These are phyloP conservation scores for Myathropa florea DNA, from an alignment of 2,888 invertebrate species.

Conservation along the genomic window DNA sequence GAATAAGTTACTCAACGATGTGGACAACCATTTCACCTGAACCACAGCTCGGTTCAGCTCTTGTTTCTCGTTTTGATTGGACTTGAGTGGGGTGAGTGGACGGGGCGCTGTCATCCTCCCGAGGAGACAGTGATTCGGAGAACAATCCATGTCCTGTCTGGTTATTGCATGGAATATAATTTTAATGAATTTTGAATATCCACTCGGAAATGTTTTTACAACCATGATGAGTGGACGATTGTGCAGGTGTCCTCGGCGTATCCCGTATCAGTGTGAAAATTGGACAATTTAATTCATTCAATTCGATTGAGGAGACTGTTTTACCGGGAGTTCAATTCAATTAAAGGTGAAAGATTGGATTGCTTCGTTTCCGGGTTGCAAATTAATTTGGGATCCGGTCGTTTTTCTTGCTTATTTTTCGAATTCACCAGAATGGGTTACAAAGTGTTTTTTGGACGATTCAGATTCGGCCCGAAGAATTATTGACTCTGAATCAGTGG, in stretches of 20 bases:
- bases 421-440: neutral
- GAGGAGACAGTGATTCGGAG: neutral
- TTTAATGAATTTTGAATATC: conserved; percentile 36
- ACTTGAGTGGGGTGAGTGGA: neutral
- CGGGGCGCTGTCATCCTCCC: no score
- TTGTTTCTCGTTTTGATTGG: neutral
- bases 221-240: neutral
- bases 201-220: conserved; percentile 3
- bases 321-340: conserved; percentile 28
- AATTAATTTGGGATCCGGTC: conserved; percentile 1
- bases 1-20: conserved; percentile 39
- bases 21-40: conserved; percentile 2
- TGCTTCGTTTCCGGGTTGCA: conserved; percentile 19
- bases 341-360: conserved; percentile 33
- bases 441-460: neutral
- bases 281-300: conserved; percentile 36
- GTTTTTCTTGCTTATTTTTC: neutral
- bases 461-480: no score
- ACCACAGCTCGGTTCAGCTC: neutral
- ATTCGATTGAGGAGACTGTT: conserved; percentile 5
- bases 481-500: no score
- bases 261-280: conserved; percentile 13
- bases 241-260: neutral
- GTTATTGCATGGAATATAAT: conserved; percentile 35
- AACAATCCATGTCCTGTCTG: neutral